Base-by-base conservation (phyloP, 2,113 vertebrate genomes). In the Eonycteris spelaea region DNA sequence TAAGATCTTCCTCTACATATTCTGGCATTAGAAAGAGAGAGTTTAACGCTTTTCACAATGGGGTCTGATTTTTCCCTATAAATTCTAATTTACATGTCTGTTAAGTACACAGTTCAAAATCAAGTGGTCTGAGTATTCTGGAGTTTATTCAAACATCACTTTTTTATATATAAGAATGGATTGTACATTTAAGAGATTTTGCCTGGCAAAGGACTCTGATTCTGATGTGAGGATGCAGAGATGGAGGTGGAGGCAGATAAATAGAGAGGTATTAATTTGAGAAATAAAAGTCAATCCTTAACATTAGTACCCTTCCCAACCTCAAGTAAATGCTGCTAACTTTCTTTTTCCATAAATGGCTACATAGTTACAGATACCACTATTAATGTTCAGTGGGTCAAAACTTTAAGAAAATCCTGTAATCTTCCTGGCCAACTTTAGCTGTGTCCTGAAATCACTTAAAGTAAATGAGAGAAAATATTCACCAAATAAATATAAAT, bases 151-250 rank as follows among this genome's bases (percentile, higher is more conserved):
- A 89, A 96, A 97, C 71, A 86, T 71, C 94, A 95, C 53, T 95
- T 97, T 96, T 95, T 71, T 97, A 95, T 97, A 86, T 90, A 87
- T 71, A 94, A 95, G 92, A 95, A 91, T 97, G 89, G 97, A 98
- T 97, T 97, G 97, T 96, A 63, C 30, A 98, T 79, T 82, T 75
- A 91, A 89, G 84, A 3, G 95, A 83, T 43, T 79, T 35, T 2
- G 0, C 21, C 91, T 95, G 74, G 96, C 57, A 97, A 98, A 95
- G 59, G 90, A 13, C 38, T 83, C 80, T 71, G 86, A 96, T 92
- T 95, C 93, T 35, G 3, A 73, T 12, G 33, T 92, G 0, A 35
- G 19, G 11, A 84, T 84, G 18, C 83, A 95, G 40, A 70, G 73
- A 83, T 16, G 35, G 30, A 88, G 1, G 16, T 12, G n/a, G 11